phyloP scores from a whole-genome alignment of 2,113 vertebrate species.

The Urocynchramus pylzowi region DNA sequence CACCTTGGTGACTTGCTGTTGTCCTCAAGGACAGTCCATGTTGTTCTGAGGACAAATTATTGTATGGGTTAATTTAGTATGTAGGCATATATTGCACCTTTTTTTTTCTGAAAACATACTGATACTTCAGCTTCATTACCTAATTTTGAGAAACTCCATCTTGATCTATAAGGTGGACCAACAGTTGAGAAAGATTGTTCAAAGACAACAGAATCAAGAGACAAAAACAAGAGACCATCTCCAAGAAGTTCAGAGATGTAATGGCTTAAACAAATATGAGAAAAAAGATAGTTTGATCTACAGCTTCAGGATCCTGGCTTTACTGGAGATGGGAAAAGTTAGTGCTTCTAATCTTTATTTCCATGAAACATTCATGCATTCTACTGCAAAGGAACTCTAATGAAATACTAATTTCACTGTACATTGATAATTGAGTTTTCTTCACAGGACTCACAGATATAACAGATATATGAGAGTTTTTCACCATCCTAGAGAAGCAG shows the following conservation, averaged over 20 bases:
- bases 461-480: not conserved
- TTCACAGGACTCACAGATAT: not conserved
- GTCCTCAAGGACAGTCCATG: not conserved
- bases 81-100: not conserved
- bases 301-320: not conserved
- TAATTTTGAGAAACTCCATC: not conserved
- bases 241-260: not conserved
- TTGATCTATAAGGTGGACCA: not conserved
- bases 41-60: accelerated
- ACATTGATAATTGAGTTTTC: not conserved
- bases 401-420: not conserved
- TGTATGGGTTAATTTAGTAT: not conserved
- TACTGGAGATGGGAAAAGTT: not conserved
- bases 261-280: not conserved
- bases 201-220: not conserved
- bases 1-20: not conserved
- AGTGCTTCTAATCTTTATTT: not conserved
- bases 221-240: not conserved
- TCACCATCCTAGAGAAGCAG: not conserved
- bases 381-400: not conserved
- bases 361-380: not conserved
- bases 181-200: not conserved
- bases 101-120: not conserved
- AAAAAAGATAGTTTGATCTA: not conserved
- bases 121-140: not conserved